These are phyloP conservation scores for Xerus inauris DNA, from an alignment of 2,113 vertebrate genomes.

Conservation along the genomic window DNA sequence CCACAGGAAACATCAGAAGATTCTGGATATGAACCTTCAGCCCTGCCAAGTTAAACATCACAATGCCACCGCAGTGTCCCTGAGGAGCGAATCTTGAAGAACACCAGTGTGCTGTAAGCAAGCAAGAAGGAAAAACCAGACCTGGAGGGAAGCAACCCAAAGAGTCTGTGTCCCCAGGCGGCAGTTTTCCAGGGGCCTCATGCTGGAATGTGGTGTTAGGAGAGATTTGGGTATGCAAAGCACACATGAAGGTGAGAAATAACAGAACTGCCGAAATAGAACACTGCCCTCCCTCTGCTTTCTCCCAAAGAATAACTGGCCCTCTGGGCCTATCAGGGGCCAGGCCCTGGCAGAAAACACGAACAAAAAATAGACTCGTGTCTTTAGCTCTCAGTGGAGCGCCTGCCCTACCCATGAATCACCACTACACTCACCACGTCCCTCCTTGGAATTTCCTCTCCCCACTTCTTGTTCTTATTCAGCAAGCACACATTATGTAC, in stretches of 20 bases:
- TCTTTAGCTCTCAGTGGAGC: background rate
- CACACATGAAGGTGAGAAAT: background rate
- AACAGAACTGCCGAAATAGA: background rate
- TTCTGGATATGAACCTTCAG: background rate
- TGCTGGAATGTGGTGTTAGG: background rate
- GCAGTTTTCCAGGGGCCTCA: background rate
- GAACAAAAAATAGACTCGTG: slow-evolving; percentile 43
- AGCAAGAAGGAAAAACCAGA: background rate
- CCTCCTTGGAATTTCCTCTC: background rate
- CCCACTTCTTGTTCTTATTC: slow-evolving; percentile 16
- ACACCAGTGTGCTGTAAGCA: background rate
- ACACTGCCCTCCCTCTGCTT: background rate
- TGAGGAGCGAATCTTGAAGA: background rate
- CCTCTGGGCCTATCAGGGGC: background rate
- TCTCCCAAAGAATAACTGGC: background rate
- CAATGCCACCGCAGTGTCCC: background rate
- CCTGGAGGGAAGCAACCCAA: background rate
- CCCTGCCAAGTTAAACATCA: background rate
- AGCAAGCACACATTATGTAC: background rate
- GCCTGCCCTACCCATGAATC: slow-evolving; percentile 38
- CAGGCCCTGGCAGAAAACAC: slow-evolving; percentile 20
- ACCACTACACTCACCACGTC: background rate
- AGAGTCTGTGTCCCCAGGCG: background rate
- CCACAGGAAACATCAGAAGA: background rate
- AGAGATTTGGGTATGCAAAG: background rate